These are phyloP conservation scores for Entomobrya multifasciata DNA, from an alignment of 2,888 invertebrate species.

Conservation along the genomic window DNA sequence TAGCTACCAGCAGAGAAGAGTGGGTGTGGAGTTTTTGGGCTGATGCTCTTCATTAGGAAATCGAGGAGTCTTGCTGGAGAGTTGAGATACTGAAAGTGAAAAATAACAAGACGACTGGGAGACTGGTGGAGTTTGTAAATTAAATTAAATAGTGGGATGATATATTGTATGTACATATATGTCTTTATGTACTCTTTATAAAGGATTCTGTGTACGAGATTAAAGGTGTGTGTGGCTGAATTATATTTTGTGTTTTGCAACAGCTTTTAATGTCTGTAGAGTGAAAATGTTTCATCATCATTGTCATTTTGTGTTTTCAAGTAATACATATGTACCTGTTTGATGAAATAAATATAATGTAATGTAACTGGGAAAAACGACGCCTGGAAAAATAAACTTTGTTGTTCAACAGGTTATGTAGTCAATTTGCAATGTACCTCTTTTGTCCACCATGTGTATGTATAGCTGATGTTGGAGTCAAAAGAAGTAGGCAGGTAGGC, in stretches of 20 bases:
- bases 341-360: no score
- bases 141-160: background rate
- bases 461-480: no score
- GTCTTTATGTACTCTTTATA: no score
- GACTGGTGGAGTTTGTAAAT: background rate
- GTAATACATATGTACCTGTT: no score
- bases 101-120: background rate
- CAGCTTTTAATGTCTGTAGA: background rate
- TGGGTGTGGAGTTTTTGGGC: background rate
- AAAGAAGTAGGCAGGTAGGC: no score
- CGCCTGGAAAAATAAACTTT: background rate
- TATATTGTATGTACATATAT: background rate
- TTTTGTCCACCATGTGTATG: no score
- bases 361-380: background rate
- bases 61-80: background rate
- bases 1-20: no score
- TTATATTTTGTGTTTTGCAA: no score
- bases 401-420: slow-evolving; percentile 23
- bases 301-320: no score
- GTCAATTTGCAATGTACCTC: background rate
- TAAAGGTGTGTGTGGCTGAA: no score
- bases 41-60: background rate
- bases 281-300: background rate
- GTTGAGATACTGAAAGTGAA: background rate
- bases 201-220: no score